Conservation (phyloP, 2,888 invertebrate genomes). For the Synanthedon andrenaeformis region DNA sequence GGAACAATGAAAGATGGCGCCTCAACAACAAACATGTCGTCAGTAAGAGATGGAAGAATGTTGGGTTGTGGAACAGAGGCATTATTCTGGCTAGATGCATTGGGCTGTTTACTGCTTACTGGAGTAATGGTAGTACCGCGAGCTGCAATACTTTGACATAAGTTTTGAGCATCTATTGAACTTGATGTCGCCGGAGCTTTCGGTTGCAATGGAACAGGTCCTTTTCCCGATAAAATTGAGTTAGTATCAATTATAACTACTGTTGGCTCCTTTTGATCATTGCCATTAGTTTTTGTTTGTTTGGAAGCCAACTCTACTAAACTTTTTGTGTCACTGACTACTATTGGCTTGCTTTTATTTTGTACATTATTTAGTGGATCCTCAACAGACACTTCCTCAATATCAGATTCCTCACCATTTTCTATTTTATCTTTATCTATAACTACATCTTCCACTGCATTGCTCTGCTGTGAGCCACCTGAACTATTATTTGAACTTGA, state of each 20-base stretch:
- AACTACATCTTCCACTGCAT: slow-evolving; percentile 64
- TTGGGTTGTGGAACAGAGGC: slow-evolving; percentile 37
- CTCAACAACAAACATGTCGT: slow-evolving; percentile 93
- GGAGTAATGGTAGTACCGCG: slow-evolving; percentile 69
- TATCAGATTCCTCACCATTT: slow-evolving; percentile 72
- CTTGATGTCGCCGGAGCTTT: slow-evolving; percentile 26
- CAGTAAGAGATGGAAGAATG: slow-evolving; percentile 85
- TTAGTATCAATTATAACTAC: slow-evolving; percentile 90
- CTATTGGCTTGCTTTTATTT: slow-evolving; percentile 62
- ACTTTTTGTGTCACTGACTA: slow-evolving; percentile 80
- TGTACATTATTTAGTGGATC: slow-evolving; percentile 72
- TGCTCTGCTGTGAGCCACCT: slow-evolving; percentile 62
- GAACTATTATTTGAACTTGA: slow-evolving; percentile 70
- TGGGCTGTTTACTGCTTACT: slow-evolving; percentile 36
- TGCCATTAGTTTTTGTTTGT: slow-evolving; percentile 44
- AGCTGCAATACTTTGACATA: slow-evolving; percentile 62
- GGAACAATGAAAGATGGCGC: slow-evolving; percentile 94
- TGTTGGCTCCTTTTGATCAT: slow-evolving; percentile 77
- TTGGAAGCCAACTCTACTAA: slow-evolving; percentile 78
- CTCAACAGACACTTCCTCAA: slow-evolving; percentile 76
- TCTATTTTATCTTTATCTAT: slow-evolving; percentile 65
- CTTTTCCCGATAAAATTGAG: slow-evolving; percentile 67
- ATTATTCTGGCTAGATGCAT: slow-evolving; percentile 13
- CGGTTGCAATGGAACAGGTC: slow-evolving; percentile 20
- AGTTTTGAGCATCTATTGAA: slow-evolving; percentile 43